Percentiles rank a stretch among this genome's conserved stretches.
Evolutionary conservation across 1,140 invertebrate genomes (phyloP).

Genomic region (Calliphora vicina): DNA sequence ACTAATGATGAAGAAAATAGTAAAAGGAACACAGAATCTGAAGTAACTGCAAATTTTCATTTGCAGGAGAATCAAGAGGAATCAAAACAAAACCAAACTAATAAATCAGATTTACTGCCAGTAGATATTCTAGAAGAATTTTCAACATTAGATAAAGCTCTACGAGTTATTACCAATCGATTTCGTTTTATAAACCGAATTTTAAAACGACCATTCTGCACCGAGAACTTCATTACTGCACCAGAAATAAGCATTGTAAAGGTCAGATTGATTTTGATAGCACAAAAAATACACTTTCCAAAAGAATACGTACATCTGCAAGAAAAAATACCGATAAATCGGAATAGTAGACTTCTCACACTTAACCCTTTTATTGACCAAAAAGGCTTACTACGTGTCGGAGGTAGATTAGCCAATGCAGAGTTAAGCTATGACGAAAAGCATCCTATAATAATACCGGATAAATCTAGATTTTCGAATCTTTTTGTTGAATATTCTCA

Average conservation of each 20-base stretch:
- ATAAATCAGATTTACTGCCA: no score
- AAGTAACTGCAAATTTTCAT: no score
- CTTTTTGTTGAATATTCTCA: not conserved
- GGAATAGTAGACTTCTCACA: not conserved
- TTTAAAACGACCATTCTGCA: not conserved
- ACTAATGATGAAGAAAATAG: not conserved
- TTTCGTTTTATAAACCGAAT: not conserved
- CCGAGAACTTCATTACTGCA: not conserved
- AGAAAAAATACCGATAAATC: not conserved
- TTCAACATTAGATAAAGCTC: not conserved
- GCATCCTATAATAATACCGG: conserved; percentile 22
- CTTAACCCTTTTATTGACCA: not conserved
- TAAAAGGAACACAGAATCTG: not conserved
- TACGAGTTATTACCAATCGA: not conserved
- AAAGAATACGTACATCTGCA: not conserved
- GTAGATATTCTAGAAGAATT: not conserved
- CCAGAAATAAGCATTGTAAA: not conserved
- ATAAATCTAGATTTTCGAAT: not conserved
- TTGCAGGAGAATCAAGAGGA: no score
- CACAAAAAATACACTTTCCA: not conserved
- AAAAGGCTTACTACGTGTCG: not conserved
- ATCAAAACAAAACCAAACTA: no score
- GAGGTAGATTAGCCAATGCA: not conserved
- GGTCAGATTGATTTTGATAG: not conserved
- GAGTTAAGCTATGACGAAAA: conserved; percentile 8